These are phyloP conservation scores for Ophraella communa DNA, from an alignment of 2,888 invertebrate genomes.

Conservation along the genomic window DNA sequence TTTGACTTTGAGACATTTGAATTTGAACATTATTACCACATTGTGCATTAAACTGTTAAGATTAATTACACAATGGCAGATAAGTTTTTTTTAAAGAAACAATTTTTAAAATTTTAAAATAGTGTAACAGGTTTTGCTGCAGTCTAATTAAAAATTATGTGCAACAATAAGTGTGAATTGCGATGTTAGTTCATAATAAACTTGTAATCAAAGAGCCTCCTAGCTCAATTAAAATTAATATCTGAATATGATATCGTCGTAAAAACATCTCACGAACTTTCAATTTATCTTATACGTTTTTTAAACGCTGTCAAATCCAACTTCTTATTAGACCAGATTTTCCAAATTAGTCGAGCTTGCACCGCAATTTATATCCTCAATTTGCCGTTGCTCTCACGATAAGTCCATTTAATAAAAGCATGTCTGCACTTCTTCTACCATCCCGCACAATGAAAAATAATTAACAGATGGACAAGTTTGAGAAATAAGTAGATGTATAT, in stretches of 20 bases:
- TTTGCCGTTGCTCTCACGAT: conserved; percentile 14
- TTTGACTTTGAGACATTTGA: no score
- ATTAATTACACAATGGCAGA: no score
- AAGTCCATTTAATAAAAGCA: conserved; percentile 13
- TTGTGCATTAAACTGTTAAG: no score
- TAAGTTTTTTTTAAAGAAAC: no score
- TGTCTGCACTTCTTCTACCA: conserved; percentile 32
- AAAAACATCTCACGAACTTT: conserved; percentile 1
- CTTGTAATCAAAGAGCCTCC: no score
- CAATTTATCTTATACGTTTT: conserved; percentile 2
- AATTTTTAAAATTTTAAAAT: no score
- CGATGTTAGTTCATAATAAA: not conserved
- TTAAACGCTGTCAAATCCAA: not conserved
- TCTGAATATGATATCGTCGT: not conserved
- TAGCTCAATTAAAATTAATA: not conserved
- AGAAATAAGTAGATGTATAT: conserved; percentile 34
- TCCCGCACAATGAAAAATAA: conserved; percentile 40
- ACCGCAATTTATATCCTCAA: conserved; percentile 11
- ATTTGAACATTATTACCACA: no score
- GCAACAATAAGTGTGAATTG: no score
- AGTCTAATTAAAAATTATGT: no score
- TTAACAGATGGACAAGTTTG: conserved; percentile 41
- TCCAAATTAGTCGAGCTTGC: not conserved
- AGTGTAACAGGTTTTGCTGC: no score
- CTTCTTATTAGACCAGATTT: conserved; percentile 12